Evolutionary conservation across 30 jellyfish, hydroid and myxozoan species (phyloP).

Genomic region (Haliclystus octoradiatus): DNA sequence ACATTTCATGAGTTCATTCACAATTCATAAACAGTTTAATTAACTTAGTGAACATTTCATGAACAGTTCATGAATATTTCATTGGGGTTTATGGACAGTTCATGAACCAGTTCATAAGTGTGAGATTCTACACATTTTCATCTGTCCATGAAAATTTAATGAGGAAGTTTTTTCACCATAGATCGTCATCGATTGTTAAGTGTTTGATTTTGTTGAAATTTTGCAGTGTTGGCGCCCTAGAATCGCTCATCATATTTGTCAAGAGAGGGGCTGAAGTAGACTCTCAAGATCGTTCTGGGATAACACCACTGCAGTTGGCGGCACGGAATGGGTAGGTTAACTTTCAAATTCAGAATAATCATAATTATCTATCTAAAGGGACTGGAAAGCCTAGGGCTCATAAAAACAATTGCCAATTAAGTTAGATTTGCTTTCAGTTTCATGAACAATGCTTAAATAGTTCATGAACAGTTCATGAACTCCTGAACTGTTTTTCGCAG

Average conservation of each 20-base stretch:
- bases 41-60: no score
- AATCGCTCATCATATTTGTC: slow-evolving; percentile 55
- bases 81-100: not conserved
- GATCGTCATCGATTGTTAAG: not conserved
- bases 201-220: slow-evolving; percentile 8
- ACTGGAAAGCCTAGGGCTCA: no score
- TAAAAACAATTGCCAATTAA: no score
- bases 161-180: not conserved
- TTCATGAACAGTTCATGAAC: no score
- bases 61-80: no score
- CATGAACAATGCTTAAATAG: no score
- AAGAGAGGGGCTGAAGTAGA: slow-evolving; percentile 73
- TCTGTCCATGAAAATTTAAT: not conserved
- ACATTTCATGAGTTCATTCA: no score
- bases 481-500: no score
- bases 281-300: slow-evolving; percentile 79
- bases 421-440: no score
- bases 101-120: not conserved
- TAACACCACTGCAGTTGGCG: slow-evolving; percentile 92
- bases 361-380: no score
- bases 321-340: slow-evolving; percentile 83
- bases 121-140: not conserved
- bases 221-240: slow-evolving; percentile 91
- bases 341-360: no score
- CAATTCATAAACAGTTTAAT: no score